Base-by-base conservation (phyloP, 2,113 vertebrate species). In the Rhinopomastus cyanomelas region DNA sequence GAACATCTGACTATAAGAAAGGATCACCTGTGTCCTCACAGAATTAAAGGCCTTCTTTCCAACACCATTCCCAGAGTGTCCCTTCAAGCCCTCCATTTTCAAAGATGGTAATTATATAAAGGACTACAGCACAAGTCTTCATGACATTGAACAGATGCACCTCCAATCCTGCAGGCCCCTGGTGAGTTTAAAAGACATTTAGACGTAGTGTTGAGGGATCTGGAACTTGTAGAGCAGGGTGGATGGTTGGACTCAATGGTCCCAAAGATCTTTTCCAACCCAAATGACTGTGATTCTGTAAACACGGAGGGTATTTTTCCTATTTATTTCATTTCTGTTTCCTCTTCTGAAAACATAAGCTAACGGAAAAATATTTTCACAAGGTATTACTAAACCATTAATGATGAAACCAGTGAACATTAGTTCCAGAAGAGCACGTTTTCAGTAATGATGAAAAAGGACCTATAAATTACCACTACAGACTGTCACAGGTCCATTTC, bases 391-490 rank as follows among this genome's bases (percentile, higher is more conserved):
- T 62, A 21, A 6, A 48, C 48, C n/a, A 34, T 68, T 68, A 92
- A 71, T 65, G 64, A 75, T 48, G 92, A 88, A 84, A 73, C 68
- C 36, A 57, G 68, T 1, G 17, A 88, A 42, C 69, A 79, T 91
- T 86, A 92, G 57, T 73, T 89, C 85, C 87, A 85, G 85, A 74
- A 83, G 79, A 81, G 68, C 49, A 82, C 29, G 16, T 90, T 94
- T 85, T 67, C 82, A 62, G 64, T 81, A 84, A 81, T 23, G 81
- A 84, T 66, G 86, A 87, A 88, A 81, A 90, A 85, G 1, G 4
- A 84, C 55, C 52, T 42, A 42, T 52, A 84, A 90, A 88, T 88
- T 73, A 91, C 36, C 62, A 79, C 51, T 48, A 52, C 42, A 84
- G 55, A 91, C 71, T 34, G 91, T 56, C 42, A 29, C 46, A 44